These are phyloP conservation scores for Synanthedon formicaeformis DNA, from an alignment of 2,888 invertebrate species.

Conservation along the genomic window DNA sequence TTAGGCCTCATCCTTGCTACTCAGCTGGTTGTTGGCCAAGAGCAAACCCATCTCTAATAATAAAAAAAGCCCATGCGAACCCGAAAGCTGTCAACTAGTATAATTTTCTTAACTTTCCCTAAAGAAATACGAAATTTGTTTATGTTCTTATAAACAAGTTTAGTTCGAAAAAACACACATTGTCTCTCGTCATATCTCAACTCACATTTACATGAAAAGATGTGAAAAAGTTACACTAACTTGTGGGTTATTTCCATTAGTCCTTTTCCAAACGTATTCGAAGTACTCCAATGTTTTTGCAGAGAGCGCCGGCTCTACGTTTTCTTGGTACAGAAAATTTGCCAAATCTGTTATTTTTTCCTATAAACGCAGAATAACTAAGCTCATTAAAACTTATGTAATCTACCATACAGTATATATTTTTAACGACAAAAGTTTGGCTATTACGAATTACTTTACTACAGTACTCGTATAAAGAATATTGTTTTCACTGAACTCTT, in stretches of 20 bases:
- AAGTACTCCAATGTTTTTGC: slow-evolving; percentile 59
- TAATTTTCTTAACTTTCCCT: too few relatives aligned
- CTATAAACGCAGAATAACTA: slow-evolving; percentile 26
- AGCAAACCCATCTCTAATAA: too few relatives aligned
- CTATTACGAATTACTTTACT: neutral
- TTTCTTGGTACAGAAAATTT: slow-evolving; percentile 57
- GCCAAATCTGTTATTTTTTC: slow-evolving; percentile 56
- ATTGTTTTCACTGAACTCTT: neutral
- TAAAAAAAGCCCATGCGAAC: too few relatives aligned
- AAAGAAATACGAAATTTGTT: too few relatives aligned
- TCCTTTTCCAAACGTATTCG: slow-evolving; percentile 67
- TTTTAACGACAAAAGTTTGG: slow-evolving; percentile 43
- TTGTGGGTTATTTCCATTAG: slow-evolving; percentile 61
- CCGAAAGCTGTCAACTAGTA: too few relatives aligned
- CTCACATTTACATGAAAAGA: too few relatives aligned
- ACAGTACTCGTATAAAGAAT: neutral
- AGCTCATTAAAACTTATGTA: slow-evolving; percentile 48
- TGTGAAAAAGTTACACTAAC: slow-evolving; percentile 18
- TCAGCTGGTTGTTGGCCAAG: too few relatives aligned
- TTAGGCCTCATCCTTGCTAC: too few relatives aligned
- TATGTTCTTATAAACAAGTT: too few relatives aligned
- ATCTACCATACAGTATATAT: slow-evolving; percentile 31
- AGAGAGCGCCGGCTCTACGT: slow-evolving; percentile 48
- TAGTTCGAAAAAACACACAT: too few relatives aligned
- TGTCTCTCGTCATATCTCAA: too few relatives aligned